Conservation (phyloP, 1,140 invertebrate species). For the Bombus polaris region DNA sequence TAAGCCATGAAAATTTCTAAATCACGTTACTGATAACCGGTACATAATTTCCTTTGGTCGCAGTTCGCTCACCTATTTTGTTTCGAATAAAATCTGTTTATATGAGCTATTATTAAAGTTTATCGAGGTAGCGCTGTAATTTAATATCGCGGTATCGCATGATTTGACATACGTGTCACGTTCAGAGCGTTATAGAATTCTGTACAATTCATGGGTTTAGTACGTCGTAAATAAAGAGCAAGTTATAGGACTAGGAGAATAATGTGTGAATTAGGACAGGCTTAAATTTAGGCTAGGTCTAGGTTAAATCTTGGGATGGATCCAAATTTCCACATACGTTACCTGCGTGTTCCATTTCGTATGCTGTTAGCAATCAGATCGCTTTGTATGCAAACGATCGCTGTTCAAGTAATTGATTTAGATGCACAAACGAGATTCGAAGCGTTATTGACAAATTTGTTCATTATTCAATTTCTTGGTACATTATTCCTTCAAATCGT, state of each 20-base stretch:
- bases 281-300: conserved; percentile 15
- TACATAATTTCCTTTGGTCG: too few species aligned
- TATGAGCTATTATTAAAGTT: too few species aligned
- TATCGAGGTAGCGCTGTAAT: background rate
- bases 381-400: conserved; percentile 43
- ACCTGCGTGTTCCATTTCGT: conserved; percentile 20
- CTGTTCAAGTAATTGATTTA: conserved; percentile 41
- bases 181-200: background rate
- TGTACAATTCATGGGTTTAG: background rate
- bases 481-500: background rate
- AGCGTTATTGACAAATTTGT: conserved; percentile 1
- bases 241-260: conserved; percentile 11
- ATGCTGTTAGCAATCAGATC: conserved; percentile 31
- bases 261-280: conserved; percentile 29
- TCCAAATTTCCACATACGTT: conserved; percentile 41
- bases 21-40: too few species aligned
- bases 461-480: background rate
- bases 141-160: background rate
- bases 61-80: too few species aligned
- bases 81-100: too few species aligned
- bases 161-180: conserved; percentile 2
- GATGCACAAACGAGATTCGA: background rate
- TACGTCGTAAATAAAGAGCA: background rate
- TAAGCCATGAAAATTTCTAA: too few species aligned
- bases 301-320: conserved; percentile 42